Conservation (phyloP, 2,113 vertebrate species). For the Melanocharis versteri region DNA sequence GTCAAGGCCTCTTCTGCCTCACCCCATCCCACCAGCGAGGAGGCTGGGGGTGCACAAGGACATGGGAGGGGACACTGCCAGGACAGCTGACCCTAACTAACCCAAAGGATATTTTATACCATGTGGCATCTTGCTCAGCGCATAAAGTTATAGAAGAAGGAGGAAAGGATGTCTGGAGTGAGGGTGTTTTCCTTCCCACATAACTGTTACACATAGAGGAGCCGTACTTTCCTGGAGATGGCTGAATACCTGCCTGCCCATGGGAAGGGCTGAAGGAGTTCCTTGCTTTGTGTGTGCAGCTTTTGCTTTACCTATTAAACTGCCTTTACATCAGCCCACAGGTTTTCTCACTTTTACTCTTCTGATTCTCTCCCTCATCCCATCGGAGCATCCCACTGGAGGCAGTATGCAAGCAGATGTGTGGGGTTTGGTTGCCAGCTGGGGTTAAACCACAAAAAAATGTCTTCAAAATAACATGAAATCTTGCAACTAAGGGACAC, state of each 20-base stretch:
- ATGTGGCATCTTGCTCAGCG: neutral
- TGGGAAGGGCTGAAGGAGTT: neutral
- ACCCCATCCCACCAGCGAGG: accelerated
- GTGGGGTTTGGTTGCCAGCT: neutral
- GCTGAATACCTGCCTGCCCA: neutral
- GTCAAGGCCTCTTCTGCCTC: neutral
- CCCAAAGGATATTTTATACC: neutral
- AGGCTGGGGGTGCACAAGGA: neutral
- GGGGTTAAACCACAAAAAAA: neutral
- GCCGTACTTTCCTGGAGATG: neutral
- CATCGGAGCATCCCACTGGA: too few species aligned
- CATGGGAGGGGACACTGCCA: neutral
- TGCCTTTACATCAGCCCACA: neutral
- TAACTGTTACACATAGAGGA: accelerated
- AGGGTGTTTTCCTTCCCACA: neutral
- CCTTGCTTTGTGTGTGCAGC: neutral
- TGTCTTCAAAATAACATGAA: neutral
- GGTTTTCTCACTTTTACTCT: neutral
- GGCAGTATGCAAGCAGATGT: neutral
- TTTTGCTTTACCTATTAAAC: neutral
- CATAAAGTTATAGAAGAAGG: neutral
- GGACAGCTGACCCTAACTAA: neutral
- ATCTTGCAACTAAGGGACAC: neutral
- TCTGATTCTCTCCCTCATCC: neutral
- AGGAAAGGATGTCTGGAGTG: neutral